Base-by-base conservation (phyloP, 2,888 invertebrate species). In the Apeira syringaria region DNA sequence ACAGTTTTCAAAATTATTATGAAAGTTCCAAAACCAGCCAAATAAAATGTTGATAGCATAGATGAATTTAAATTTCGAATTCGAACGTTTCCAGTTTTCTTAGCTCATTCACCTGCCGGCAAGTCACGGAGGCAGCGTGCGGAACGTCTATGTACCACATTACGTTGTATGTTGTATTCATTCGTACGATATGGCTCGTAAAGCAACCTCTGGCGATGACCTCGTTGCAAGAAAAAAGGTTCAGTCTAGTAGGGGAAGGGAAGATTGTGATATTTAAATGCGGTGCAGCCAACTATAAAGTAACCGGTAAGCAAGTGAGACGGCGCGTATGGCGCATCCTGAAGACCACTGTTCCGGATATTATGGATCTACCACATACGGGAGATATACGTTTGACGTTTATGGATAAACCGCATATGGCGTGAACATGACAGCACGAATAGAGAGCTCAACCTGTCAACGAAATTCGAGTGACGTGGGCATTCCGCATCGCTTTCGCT, bases 401-500 rank as follows among this genome's bases (percentile, higher is more conserved):
- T 53, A 22, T 60, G 72, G 74, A 76, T 61, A 61, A 67, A 68
- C 53, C 61, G 61, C 84, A 85, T 71, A 83, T 82, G 81, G 76
- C 59, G 67, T 53, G 35, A 66, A 68, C 61, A 59, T 56, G 64
- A 67, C 68, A 59, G 64, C 61, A 60, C 60, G 59, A 53, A 68
- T 65, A 59, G 35, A 45, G 44, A 44, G 74, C 73, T 80, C 69
- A 75, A 72, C 68, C 71, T 78, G 80, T 80, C 84, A 78, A 58
- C 61, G 73, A 77, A 81, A 84, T 78, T 72, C 69, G 74, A 77
- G 76, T 73, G 78, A 78, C 68, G 54, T 15, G 39, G 35, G 71
- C 55, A 73, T 73, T 76, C 68, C 66, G 72, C 71, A 74, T 69
- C 74, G 70, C 81, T 84, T 81, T 81, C 84, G 80, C 85, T 82